These are phyloP conservation scores for Anas bernieri DNA, from an alignment of 2,797 vertebrate genomes.

Conservation along the genomic window DNA sequence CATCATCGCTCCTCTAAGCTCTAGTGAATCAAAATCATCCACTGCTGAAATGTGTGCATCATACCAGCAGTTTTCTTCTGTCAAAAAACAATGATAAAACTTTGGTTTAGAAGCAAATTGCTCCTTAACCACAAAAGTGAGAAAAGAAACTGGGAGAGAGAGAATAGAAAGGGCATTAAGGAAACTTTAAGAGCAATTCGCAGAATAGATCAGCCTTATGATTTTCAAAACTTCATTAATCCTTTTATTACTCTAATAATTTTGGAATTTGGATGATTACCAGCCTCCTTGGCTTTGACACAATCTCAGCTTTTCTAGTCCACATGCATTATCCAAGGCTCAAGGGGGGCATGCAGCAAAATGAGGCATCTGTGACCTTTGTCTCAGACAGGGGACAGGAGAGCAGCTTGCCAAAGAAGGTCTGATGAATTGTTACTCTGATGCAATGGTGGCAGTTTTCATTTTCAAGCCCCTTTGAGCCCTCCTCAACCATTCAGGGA, in stretches of 20 bases:
- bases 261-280: constrained; percentile 5
- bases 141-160: not conserved
- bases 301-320: not conserved
- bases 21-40: not conserved
- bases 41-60: not conserved
- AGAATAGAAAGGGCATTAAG: not conserved
- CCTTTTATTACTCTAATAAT: constrained; percentile 39
- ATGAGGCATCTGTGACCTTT: no score
- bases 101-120: not conserved
- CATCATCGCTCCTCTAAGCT: not conserved
- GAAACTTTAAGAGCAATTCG: constrained; percentile 11
- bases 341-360: no score
- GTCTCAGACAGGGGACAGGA: no score
- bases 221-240: not conserved
- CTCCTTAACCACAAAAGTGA: not conserved
- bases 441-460: no score
- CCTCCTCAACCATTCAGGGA: no score
- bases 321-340: not conserved
- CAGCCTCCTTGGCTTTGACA: not conserved
- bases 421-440: no score
- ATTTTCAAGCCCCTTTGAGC: no score
- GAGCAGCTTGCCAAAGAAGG: no score
- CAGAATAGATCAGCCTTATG: not conserved
- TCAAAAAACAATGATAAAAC: not conserved
- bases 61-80: constrained; percentile 14